These are phyloP conservation scores for Anableps anableps DNA, from an alignment of 2,797 vertebrate species.

Conservation along the genomic window DNA sequence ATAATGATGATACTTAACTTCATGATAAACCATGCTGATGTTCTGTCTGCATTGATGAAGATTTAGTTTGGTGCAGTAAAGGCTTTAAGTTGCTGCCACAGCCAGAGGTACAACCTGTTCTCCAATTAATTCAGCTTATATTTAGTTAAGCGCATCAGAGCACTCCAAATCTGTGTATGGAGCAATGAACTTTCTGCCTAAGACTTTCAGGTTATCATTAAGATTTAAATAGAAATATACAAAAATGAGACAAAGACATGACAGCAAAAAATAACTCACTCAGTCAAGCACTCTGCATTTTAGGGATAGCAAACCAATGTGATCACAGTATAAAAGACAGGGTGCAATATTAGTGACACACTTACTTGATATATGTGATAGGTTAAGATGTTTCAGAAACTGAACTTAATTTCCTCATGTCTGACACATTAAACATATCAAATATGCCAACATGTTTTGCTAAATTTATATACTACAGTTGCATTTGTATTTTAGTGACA, in stretches of 20 bases:
- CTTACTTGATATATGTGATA: not conserved
- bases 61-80: not conserved
- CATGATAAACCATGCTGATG: not conserved
- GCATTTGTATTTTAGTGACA: not conserved
- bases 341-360: too few relatives aligned
- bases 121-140: not conserved
- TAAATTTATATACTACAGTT: not conserved
- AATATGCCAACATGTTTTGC: not conserved
- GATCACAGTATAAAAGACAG: too few relatives aligned
- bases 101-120: not conserved
- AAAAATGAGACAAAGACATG: not conserved
- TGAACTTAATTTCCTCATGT: not conserved
- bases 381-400: not conserved
- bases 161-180: not conserved
- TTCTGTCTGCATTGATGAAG: not conserved
- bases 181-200: not conserved
- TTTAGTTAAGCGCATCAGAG: not conserved
- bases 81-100: not conserved
- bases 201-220: not conserved
- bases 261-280: not conserved
- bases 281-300: too few relatives aligned
- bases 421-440: not conserved
- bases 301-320: too few relatives aligned
- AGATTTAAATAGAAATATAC: not conserved
- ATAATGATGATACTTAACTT: not conserved